phyloP scores from a whole-genome alignment of 1,140 invertebrate genomes.

The Trinorchestia longiramus region DNA sequence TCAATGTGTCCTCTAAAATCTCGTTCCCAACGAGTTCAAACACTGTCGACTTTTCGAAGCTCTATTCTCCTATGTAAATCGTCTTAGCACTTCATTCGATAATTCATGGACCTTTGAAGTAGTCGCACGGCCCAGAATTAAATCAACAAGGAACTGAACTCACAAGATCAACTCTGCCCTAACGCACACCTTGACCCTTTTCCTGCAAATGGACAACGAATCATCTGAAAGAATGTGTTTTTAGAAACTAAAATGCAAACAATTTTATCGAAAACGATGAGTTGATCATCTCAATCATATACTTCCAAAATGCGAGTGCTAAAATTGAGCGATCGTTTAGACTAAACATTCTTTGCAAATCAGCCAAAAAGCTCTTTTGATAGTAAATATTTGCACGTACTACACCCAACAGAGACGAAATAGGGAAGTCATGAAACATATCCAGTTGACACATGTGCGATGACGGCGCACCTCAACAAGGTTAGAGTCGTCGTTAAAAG shows the following conservation, averaged over 20 bases:
- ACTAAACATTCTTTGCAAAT: background rate
- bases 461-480: slow-evolving; percentile 18
- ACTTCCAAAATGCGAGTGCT: background rate
- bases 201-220: background rate
- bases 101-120: background rate
- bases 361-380: background rate
- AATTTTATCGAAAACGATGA: background rate
- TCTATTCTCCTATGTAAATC: background rate
- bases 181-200: background rate
- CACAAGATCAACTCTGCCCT: background rate
- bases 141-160: background rate
- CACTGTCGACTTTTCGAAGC: background rate
- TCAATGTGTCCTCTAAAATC: background rate
- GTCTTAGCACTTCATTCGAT: background rate
- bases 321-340: background rate
- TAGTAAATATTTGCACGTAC: background rate
- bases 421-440: background rate
- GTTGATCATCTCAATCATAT: background rate
- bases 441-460: background rate
- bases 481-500: slow-evolving; percentile 17
- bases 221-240: background rate
- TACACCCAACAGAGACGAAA: background rate
- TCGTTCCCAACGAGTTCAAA: background rate
- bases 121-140: background rate
- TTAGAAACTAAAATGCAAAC: background rate